A percentile compares a stretch with the other conserved stretches of the same genome.
These are phyloP conservation scores for Drosophila quasianomalipes DNA, from an alignment of 2,888 invertebrate species.

Conservation along the genomic window DNA sequence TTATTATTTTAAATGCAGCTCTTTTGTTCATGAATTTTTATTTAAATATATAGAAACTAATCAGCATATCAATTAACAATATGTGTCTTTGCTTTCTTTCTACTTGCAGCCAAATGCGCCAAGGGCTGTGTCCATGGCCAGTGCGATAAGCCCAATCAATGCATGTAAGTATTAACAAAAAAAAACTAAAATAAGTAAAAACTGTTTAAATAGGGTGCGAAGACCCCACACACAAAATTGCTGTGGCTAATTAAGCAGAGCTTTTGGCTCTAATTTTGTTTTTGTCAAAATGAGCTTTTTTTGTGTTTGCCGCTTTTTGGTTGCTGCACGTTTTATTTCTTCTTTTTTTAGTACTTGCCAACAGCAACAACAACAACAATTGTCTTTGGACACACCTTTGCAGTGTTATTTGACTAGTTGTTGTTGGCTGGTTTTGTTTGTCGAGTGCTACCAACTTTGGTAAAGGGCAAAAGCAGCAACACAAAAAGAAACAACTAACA, in stretches of 20 bases:
- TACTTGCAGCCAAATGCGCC: slow-evolving; percentile 92
- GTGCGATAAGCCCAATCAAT: slow-evolving; percentile 96
- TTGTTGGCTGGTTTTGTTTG: slow-evolving; percentile 55
- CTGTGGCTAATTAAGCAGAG: slow-evolving; percentile 44
- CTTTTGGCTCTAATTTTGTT: slow-evolving; percentile 25
- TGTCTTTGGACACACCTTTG: slow-evolving; percentile 65
- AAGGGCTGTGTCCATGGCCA: slow-evolving; percentile 97
- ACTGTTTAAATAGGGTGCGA: not conserved
- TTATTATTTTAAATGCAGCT: slow-evolving; percentile 17
- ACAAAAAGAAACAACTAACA: slow-evolving; percentile 12
- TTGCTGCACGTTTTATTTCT: slow-evolving; percentile 37
- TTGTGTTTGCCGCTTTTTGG: slow-evolving; percentile 16
- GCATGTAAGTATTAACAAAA: slow-evolving; percentile 92
- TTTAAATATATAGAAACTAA: slow-evolving; percentile 18
- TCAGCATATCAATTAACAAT: slow-evolving; percentile 66
- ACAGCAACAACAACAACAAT: slow-evolving; percentile 24
- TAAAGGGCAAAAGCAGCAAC: slow-evolving; percentile 53
- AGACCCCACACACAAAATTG: slow-evolving; percentile 20
- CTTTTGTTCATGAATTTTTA: not conserved
- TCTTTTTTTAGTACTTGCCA: slow-evolving; percentile 10
- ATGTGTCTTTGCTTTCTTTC: slow-evolving; percentile 37
- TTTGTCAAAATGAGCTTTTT: slow-evolving; percentile 21
- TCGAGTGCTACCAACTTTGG: slow-evolving; percentile 58
- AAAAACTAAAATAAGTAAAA: not conserved
- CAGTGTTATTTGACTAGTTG: slow-evolving; percentile 45